Evolutionary conservation across 2,113 vertebrate genomes (phyloP).

Genomic region (Tenrec ecaudatus): DNA sequence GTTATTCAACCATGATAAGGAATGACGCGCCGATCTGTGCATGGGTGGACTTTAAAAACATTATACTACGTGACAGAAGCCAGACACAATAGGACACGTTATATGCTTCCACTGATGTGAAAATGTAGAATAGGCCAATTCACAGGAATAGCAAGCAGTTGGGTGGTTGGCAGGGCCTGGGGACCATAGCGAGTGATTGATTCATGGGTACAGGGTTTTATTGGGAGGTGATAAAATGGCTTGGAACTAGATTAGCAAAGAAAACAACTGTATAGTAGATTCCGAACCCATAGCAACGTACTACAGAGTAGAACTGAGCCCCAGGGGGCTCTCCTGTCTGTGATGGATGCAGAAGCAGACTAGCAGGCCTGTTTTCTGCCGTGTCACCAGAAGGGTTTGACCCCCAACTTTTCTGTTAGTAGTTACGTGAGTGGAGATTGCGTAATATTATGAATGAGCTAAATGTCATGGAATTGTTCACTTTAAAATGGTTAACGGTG

Average conservation of each 20-base stretch:
- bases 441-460: neutral
- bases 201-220: neutral
- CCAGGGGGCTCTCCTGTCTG: too few species aligned
- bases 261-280: neutral
- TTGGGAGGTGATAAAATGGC: neutral
- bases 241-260: neutral
- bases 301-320: neutral
- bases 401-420: neutral
- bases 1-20: neutral
- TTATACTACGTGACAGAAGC: neutral
- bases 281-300: neutral
- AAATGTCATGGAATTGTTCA: neutral
- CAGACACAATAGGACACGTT: neutral
- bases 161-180: neutral
- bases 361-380: neutral
- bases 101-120: neutral
- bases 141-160: neutral
- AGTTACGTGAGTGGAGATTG: neutral
- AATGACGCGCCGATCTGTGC: neutral
- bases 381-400: neutral
- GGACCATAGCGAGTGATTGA: neutral
- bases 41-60: slow-evolving; percentile 5
- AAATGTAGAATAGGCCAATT: neutral
- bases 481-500: neutral
- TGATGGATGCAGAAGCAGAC: neutral